Evolutionary conservation across 2,888 invertebrate species (phyloP).

Genomic region (Chironomus riparius): DNA sequence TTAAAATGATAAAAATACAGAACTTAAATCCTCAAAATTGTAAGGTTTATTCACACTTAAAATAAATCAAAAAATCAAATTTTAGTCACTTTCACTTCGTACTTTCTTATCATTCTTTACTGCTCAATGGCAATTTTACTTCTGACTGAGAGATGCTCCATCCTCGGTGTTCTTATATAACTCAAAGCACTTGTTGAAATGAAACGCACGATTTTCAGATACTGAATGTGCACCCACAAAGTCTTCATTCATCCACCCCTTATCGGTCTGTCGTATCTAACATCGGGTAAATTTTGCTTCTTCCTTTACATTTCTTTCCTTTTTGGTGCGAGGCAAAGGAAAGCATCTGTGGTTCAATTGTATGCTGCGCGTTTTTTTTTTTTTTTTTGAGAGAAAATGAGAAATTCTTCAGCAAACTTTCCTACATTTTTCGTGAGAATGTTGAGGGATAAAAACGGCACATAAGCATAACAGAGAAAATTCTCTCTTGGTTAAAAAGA

Average conservation of each 20-base stretch:
- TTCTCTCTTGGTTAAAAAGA: not conserved
- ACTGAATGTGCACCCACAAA: not conserved
- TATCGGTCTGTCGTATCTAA: not conserved
- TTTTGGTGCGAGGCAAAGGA: not conserved
- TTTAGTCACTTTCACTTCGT: not conserved
- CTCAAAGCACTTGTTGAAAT: not conserved
- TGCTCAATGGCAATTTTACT: not conserved
- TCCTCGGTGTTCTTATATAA: not conserved
- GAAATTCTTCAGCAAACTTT: not conserved
- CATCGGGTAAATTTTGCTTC: not conserved
- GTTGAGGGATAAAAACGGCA: too few relatives aligned
- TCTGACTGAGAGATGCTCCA: not conserved
- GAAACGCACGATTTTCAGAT: not conserved
- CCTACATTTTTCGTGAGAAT: not conserved
- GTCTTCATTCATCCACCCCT: not conserved
- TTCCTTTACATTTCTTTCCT: not conserved
- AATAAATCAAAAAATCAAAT: conserved; percentile 2
- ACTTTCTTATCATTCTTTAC: not conserved
- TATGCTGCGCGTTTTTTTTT: too few relatives aligned
- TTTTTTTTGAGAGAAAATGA: not conserved
- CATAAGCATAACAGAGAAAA: too few relatives aligned
- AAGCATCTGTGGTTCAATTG: too few relatives aligned
- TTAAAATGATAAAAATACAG: not conserved
- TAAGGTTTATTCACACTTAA: not conserved
- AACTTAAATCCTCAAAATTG: not conserved